Conservation (phyloP, 2,113 vertebrate genomes). For the Promerops cafer region DNA sequence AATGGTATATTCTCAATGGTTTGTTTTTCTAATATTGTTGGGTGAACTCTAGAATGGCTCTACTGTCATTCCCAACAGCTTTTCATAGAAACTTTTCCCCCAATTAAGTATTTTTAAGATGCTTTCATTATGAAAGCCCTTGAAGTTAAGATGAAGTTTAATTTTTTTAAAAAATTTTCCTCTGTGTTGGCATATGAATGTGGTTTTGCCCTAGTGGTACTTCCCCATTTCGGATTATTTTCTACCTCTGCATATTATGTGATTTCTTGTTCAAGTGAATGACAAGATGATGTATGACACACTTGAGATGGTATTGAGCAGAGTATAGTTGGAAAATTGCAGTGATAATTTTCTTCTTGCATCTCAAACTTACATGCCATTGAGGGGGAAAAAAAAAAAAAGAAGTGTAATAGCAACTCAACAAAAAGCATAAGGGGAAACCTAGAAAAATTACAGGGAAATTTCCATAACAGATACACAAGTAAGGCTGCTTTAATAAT, state of each 20-base stretch:
- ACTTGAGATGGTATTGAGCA: conserved; percentile 45
- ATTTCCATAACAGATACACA: conserved; percentile 74
- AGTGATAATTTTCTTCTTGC: conserved; percentile 58
- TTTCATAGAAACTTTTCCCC: not conserved
- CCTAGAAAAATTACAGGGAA: conserved; percentile 70
- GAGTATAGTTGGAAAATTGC: conserved; percentile 40
- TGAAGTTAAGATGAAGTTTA: not conserved
- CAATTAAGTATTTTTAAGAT: not conserved
- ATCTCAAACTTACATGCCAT: conserved; percentile 33
- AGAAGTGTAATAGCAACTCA: not conserved
- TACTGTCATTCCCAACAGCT: not conserved
- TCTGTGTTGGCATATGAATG: not conserved
- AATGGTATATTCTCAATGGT: not conserved
- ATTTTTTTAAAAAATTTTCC: not conserved
- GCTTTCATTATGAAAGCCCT: not conserved
- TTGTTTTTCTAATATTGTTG: not conserved
- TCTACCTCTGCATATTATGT: not conserved
- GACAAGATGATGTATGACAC: conserved; percentile 22
- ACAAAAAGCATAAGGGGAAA: conserved; percentile 51
- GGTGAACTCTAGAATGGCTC: not conserved
- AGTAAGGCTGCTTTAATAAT: conserved; percentile 71
- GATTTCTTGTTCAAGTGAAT: conserved; percentile 41
- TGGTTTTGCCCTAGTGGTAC: not conserved
- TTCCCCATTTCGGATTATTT: not conserved
- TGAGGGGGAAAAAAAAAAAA: not conserved